These are phyloP conservation scores for Gonocerus acuteangulatus DNA, from an alignment of 2,888 invertebrate genomes.

Conservation along the genomic window DNA sequence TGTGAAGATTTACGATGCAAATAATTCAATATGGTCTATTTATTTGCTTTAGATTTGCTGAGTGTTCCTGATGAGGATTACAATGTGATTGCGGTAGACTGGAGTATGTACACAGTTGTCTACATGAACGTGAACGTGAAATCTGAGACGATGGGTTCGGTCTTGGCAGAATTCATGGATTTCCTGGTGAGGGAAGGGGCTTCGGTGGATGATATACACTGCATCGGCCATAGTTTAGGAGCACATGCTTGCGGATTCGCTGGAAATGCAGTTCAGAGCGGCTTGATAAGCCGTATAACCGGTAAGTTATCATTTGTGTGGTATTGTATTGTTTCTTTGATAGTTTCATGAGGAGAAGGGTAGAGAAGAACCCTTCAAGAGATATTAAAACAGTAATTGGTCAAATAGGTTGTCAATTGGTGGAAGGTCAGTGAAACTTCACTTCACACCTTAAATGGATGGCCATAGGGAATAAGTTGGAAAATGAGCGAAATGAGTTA, in stretches of 20 bases:
- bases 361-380: too few species aligned
- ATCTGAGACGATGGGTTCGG: conserved; percentile 23
- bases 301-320: conserved; percentile 24
- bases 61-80: neutral
- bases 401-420: too few species aligned
- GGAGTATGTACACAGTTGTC: conserved; percentile 24
- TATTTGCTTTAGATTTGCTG: too few species aligned
- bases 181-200: conserved; percentile 26
- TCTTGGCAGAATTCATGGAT: conserved; percentile 24
- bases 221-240: conserved; percentile 31
- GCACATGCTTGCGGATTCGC: conserved; percentile 30
- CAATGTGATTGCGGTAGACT: conserved; percentile 33
- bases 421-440: too few species aligned
- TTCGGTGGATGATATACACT: conserved; percentile 5
- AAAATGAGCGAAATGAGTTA: too few species aligned
- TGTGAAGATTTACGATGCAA: too few species aligned
- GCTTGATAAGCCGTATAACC: neutral
- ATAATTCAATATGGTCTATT: too few species aligned
- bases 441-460: too few species aligned
- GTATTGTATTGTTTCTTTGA: conserved; percentile 32
- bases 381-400: too few species aligned
- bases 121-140: conserved; percentile 4
- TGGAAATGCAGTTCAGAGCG: neutral
- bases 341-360: conserved; percentile 20
- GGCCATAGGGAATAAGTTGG: too few species aligned